Evolutionary conservation across 2,113 vertebrate genomes (phyloP), one percentile per base, ranked within the genome.

Genomic region (Microcebus jonahi): DNA sequence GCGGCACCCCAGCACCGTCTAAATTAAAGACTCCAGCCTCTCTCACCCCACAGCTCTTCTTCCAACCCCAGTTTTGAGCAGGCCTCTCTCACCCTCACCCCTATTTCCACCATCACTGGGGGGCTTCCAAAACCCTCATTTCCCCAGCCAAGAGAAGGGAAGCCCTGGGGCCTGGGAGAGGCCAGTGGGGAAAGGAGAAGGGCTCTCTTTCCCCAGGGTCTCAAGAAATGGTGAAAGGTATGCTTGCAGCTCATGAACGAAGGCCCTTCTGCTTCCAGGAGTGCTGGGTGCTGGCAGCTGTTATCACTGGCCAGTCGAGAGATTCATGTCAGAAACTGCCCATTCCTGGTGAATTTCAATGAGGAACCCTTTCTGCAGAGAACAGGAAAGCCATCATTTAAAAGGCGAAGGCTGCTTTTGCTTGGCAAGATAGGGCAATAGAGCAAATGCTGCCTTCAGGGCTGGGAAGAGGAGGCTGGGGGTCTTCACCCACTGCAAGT

Each of bases 321-420:
- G 84, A 63, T 50, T 77, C 88, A 6, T 92, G 75, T 77, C 65
- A 91, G 88, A 93, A 97, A 50, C 87, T 67, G 68, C 68, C 89
- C 92, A 39, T 93, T 97, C 84, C 90, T 75, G 29, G 55, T 90
- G 97, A 95, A 97, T 98, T 96, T 92, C 94, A 96, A 90, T 95
- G 92, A 96, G 70, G n/a, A 87, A 59, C 31, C 20, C 92, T 96
- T 96, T 87, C 89, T 84, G 65, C 17, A 13, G 65, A 34, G 82
- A 93, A 21, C 55, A 87, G 29, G 36, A 92, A 91, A 88, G 36
- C 21, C 88, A 81, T 81, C 68, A 29, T 84, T 80, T 96, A 90
- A 95, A 88, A 95, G 48, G 84, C 4, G 0, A 90, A 87, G 79
- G 48, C 77, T 34, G 68, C 34, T 75, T 95, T 94, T 68, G 45